Conservation (phyloP, 2,888 invertebrate species). For the Yponomeuta evonymella region DNA sequence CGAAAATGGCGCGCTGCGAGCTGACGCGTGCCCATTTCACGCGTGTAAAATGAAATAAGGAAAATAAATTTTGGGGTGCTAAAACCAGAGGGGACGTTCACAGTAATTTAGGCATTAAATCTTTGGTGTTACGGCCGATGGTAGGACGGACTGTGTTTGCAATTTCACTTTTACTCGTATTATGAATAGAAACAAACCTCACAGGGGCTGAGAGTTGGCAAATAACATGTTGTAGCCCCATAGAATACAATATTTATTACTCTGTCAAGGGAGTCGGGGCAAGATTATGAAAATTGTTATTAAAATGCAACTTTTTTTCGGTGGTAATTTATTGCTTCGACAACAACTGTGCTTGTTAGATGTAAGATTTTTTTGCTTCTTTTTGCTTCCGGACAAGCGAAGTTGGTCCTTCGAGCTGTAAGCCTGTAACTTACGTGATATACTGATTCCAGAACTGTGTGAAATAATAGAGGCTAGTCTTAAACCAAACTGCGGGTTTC, state of each 20-base stretch:
- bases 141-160: slow-evolving; percentile 30
- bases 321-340: not conserved
- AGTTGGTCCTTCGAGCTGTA: not conserved
- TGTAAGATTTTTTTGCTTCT: not conserved
- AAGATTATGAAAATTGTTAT: slow-evolving; percentile 52
- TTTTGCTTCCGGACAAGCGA: not conserved
- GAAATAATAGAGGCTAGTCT: too few relatives aligned
- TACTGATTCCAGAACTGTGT: not conserved
- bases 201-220: slow-evolving; percentile 47
- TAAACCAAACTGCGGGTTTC: too few relatives aligned
- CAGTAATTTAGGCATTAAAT: not conserved
- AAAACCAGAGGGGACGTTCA: slow-evolving; percentile 24
- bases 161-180: slow-evolving; percentile 45
- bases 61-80: slow-evolving; percentile 58
- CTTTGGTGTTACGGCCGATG: slow-evolving; percentile 34
- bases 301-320: slow-evolving; percentile 12
- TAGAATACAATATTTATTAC: slow-evolving; percentile 67
- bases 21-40: slow-evolving; percentile 58
- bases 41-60: slow-evolving; percentile 70
- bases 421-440: not conserved
- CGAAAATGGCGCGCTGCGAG: slow-evolving; percentile 50
- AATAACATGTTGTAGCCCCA: slow-evolving; percentile 61
- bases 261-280: slow-evolving; percentile 40
- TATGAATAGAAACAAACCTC: slow-evolving; percentile 63
- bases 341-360: not conserved